Conservation (phyloP, 30 jellyfish, hydroid and myxozoan species). For the Aurelia aurita region DNA sequence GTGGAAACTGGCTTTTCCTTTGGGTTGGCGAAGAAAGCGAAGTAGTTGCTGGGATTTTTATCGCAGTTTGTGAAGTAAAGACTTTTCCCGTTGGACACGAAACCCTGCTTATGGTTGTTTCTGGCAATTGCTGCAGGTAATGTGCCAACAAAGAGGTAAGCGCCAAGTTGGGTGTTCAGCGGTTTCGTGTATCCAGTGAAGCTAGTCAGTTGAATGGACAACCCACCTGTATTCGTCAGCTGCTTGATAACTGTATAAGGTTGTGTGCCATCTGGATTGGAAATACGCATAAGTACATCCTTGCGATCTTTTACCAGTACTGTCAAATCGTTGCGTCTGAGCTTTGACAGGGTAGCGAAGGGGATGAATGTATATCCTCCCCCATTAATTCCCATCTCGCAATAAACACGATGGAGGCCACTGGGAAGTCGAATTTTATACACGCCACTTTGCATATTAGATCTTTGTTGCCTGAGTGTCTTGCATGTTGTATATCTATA, state of each 20-base stretch:
- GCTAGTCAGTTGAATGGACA: slow-evolving; percentile 34
- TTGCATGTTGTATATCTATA: slow-evolving; percentile 58
- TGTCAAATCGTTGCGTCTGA: not conserved
- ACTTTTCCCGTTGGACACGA: slow-evolving; percentile 2
- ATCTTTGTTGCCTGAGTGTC: not conserved
- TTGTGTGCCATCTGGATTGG: slow-evolving; percentile 54
- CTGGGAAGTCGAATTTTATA: slow-evolving; percentile 39
- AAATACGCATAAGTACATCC: slow-evolving; percentile 58
- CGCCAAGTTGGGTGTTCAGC: slow-evolving; percentile 8
- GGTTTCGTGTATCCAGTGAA: slow-evolving; percentile 36
- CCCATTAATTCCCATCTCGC: slow-evolving; percentile 73
- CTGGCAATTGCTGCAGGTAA: slow-evolving; percentile 16
- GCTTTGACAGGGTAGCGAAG: slow-evolving; percentile 2
- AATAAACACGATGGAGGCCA: slow-evolving; percentile 45
- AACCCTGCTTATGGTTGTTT: not conserved
- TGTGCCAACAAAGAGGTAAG: slow-evolving; percentile 48
- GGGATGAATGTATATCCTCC: slow-evolving; percentile 70
- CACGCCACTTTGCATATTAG: slow-evolving; percentile 19
- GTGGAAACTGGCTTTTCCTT: not conserved
- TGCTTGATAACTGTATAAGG: slow-evolving; percentile 62
- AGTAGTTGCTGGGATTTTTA: not conserved
- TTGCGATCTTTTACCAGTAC: slow-evolving; percentile 15
- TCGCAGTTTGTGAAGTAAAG: slow-evolving; percentile 1
- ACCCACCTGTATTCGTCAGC: slow-evolving; percentile 29
- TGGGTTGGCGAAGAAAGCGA: slow-evolving; percentile 48